Evolutionary conservation across 2,113 vertebrate genomes (phyloP), one percentile per base, ranked within the genome.

Genomic region (Zosterops borbonicus): DNA sequence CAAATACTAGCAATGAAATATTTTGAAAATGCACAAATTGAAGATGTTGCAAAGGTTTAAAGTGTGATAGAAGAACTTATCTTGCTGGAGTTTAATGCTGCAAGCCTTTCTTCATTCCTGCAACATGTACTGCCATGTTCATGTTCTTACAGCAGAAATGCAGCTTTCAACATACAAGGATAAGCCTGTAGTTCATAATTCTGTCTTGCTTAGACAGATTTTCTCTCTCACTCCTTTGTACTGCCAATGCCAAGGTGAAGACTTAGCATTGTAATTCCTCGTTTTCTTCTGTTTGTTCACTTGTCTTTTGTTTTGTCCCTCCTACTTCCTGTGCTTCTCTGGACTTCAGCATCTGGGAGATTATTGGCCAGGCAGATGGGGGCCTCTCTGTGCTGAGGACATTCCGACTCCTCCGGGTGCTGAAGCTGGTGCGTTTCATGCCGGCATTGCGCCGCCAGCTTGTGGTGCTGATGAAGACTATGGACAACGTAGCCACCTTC

Each of bases 401-500:
- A 13, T 99, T 99, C 97, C 97, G 99, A 4, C 98, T 99, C 27
- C 98, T 99, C 49, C 97, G 99, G 5, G 99, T 99, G 59, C 97
- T 99, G 93, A 99, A 99, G 98, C 97, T 99, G 94, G 99, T 99
- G 41, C 97, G 99, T 50, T 99, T 99, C 97, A 99, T 99, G 99
- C 99, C 99, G 0, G 99, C 99, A 0, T 96, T 99, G 90, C 98
- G 99, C 71, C 98, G 99, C 44, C 99, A 99, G 97, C 98, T 99
- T 9, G 99, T 99, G 87, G 99, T 99, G 83, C 98, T 99, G 81
- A 99, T 99, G 99, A 99, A 99, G 98, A 99, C 99, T 75, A 99
- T 99, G 99, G 99, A 99, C 97, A 99, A 99, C 0, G 99, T 99
- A 97, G 99, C 99, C 95, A 99, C 99, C 33, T 99, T 99, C 98